These are phyloP conservation scores for Tamandua tetradactyla DNA, from an alignment of 2,797 vertebrate genomes.

Conservation along the genomic window DNA sequence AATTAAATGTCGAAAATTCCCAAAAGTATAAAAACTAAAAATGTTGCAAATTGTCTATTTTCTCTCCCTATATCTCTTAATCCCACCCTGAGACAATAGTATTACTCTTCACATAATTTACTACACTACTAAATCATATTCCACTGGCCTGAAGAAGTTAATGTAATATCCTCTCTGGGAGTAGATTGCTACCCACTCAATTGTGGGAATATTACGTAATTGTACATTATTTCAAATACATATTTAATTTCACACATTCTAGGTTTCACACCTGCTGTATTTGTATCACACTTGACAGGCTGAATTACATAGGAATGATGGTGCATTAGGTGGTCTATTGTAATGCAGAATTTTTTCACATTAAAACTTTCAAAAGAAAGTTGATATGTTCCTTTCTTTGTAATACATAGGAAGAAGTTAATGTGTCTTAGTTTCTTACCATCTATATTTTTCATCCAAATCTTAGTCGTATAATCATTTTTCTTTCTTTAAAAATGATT, in stretches of 20 bases:
- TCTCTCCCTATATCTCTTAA: rapidly evolving
- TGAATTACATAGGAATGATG: background rate
- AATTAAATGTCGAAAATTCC: background rate
- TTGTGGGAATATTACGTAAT: background rate
- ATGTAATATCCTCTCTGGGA: constrained; percentile 9
- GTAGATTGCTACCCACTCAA: background rate
- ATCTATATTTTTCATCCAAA: constrained; percentile 42
- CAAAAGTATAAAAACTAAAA: background rate
- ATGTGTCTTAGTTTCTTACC: background rate
- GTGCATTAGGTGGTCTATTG: background rate
- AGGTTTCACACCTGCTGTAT: background rate
- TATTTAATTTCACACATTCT: background rate
- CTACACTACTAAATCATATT: background rate
- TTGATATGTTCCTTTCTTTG: background rate
- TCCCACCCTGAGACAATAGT: background rate
- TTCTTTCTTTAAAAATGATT: constrained; percentile 44
- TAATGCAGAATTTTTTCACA: constrained; percentile 12
- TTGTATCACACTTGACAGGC: background rate
- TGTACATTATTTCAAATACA: constrained; percentile 15
- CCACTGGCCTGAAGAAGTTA: background rate
- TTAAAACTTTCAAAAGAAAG: constrained; percentile 8
- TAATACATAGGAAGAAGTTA: background rate
- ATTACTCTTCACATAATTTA: background rate
- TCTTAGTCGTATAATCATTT: background rate
- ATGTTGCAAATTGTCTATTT: background rate